A percentile compares a stretch with the other conserved stretches of the same genome.
Conservation (phyloP, 2,113 vertebrate species). For the Xiphophorus maculatus region DNA sequence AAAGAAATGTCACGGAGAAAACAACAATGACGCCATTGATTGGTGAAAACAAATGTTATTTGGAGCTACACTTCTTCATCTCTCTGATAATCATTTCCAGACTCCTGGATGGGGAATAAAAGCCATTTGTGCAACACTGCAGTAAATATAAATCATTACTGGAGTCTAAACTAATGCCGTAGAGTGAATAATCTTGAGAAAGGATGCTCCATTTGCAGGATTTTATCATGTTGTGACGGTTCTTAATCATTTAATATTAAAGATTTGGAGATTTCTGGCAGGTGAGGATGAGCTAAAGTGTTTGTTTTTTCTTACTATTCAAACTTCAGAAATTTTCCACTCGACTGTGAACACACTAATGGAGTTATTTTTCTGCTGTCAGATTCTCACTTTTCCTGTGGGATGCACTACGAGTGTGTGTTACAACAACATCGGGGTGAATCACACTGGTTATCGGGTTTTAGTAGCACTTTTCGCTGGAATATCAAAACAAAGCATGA, state of each 20-base stretch:
- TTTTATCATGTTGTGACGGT: constrained; percentile 1
- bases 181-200: background rate
- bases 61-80: background rate
- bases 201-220: background rate
- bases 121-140: background rate
- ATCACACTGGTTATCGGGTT: background rate
- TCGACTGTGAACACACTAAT: constrained; percentile 17
- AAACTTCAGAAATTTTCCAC: constrained; percentile 4
- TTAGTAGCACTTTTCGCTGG: background rate
- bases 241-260: constrained; percentile 3
- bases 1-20: constrained; percentile 26
- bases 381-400: background rate
- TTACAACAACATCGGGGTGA: background rate
- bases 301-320: constrained; percentile 2
- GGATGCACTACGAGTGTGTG: background rate
- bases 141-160: background rate
- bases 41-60: constrained; percentile 16
- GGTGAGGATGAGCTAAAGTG: constrained; percentile 19
- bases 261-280: constrained; percentile 4
- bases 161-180: background rate
- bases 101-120: constrained; percentile 5
- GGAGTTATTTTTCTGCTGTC: constrained; percentile 18
- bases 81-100: constrained; percentile 2
- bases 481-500: background rate
- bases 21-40: constrained; percentile 30